Conservation (phyloP, 2,113 vertebrate genomes). For the Charina bottae region DNA sequence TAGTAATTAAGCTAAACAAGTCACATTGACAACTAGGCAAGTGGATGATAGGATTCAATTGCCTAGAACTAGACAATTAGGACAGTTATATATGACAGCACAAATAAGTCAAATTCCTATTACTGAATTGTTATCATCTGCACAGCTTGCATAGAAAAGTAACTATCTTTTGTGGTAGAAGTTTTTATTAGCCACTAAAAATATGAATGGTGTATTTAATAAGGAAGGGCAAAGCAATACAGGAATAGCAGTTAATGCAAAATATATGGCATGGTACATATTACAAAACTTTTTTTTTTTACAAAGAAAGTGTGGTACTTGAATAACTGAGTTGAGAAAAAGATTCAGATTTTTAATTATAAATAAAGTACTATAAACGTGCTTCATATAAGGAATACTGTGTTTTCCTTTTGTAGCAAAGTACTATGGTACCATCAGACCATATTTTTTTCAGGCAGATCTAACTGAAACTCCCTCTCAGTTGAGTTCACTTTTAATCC, state of each 20-base stretch:
- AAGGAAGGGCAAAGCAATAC: slow-evolving; percentile 73
- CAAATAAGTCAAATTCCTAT: slow-evolving; percentile 49
- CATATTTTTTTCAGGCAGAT: slow-evolving; percentile 60
- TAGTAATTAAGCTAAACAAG: slow-evolving; percentile 74
- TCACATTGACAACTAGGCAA: slow-evolving; percentile 75
- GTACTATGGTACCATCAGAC: slow-evolving; percentile 75
- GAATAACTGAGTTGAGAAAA: slow-evolving; percentile 79
- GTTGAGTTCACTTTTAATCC: slow-evolving; percentile 64
- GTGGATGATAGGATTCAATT: slow-evolving; percentile 60
- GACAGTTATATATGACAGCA: slow-evolving; percentile 46
- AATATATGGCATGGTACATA: slow-evolving; percentile 75
- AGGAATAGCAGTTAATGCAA: slow-evolving; percentile 71
- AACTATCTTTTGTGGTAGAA: slow-evolving; percentile 61
- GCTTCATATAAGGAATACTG: slow-evolving; percentile 81
- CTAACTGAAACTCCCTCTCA: slow-evolving; percentile 44
- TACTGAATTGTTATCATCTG: slow-evolving; percentile 57
- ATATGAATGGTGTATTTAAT: slow-evolving; percentile 71
- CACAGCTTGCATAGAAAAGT: slow-evolving; percentile 53
- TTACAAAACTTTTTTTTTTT: slow-evolving; percentile 66
- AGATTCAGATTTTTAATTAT: slow-evolving; percentile 78
- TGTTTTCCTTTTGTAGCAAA: slow-evolving; percentile 78
- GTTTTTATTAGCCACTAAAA: slow-evolving; percentile 63
- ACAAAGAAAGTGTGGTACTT: slow-evolving; percentile 62
- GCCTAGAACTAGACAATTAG: slow-evolving; percentile 55
- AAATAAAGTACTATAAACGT: slow-evolving; percentile 78